These are phyloP conservation scores for Odocoileus virginianus DNA, from an alignment of 2,113 vertebrate species.

Conservation along the genomic window DNA sequence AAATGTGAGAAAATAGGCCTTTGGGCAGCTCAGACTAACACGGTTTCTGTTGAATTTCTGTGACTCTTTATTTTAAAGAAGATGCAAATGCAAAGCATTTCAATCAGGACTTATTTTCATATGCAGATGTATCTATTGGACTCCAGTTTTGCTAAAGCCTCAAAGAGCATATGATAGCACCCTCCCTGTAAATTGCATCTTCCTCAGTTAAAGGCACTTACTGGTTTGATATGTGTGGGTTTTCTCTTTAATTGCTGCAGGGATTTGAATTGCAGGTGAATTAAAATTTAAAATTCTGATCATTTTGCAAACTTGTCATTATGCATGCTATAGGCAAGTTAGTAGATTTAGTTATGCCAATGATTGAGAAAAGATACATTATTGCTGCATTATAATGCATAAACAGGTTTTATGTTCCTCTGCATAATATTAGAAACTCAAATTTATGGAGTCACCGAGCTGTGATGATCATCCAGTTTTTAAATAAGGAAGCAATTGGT, in stretches of 20 bases:
- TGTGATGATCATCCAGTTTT: constrained; percentile 75
- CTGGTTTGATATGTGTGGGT: constrained; percentile 3
- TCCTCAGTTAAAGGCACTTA: constrained; percentile 18
- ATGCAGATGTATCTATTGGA: background rate
- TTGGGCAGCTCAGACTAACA: background rate
- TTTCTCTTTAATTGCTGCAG: constrained; percentile 71
- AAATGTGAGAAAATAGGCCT: background rate
- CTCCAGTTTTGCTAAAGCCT: constrained; percentile 44
- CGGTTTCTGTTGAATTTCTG: background rate
- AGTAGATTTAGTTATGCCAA: constrained; percentile 70
- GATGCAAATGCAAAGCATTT: background rate
- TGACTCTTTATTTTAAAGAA: constrained; percentile 63
- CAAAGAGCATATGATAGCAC: constrained; percentile 59
- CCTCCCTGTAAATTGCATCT: constrained; percentile 62
- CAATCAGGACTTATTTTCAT: background rate
- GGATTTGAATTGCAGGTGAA: constrained; percentile 72
- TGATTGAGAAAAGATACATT: constrained; percentile 75
- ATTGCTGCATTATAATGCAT: constrained; percentile 75
- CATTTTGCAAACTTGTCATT: constrained; percentile 77
- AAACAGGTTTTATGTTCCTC: constrained; percentile 81
- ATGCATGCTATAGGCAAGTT: constrained; percentile 77
- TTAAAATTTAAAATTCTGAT: constrained; percentile 74
- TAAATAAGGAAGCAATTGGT: constrained; percentile 72
- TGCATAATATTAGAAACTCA: constrained; percentile 75
- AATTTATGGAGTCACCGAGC: constrained; percentile 75